phyloP scores from a whole-genome alignment of 2,888 invertebrate species.

The Pteria penguin region DNA sequence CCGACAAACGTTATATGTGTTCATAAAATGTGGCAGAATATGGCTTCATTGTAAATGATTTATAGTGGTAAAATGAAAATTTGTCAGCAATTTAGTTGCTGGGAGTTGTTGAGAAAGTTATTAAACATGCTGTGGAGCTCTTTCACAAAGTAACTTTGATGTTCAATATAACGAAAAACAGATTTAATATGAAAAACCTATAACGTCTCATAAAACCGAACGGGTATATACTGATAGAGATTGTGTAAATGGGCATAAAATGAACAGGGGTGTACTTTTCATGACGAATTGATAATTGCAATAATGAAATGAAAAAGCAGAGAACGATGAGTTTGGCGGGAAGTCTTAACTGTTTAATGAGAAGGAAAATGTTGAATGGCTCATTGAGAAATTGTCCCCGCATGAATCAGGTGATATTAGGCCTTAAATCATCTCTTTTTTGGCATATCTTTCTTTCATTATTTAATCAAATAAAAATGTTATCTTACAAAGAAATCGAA shows the following conservation, averaged over 20 bases:
- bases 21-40: slow-evolving; percentile 38
- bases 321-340: background rate
- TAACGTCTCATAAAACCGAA: slow-evolving; percentile 24
- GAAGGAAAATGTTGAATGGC: background rate
- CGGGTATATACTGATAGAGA: slow-evolving; percentile 25
- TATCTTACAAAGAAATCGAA: no score
- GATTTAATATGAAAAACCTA: slow-evolving; percentile 16
- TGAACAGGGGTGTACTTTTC: slow-evolving; percentile 1
- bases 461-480: no score
- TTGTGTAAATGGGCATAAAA: slow-evolving; percentile 23
- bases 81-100: slow-evolving; percentile 49
- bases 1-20: slow-evolving; percentile 43
- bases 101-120: slow-evolving; percentile 34
- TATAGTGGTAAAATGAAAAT: slow-evolving; percentile 50
- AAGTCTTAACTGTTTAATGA: background rate
- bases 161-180: slow-evolving; percentile 11
- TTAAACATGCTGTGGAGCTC: slow-evolving; percentile 31
- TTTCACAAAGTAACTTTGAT: slow-evolving; percentile 28
- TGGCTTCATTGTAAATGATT: slow-evolving; percentile 46
- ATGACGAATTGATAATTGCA: background rate
- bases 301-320: background rate
- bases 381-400: background rate
- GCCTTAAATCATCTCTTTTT: background rate
- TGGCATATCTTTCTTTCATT: background rate
- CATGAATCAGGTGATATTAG: background rate